These are phyloP conservation scores for Hippocampus comes DNA, from an alignment of 2,113 vertebrate genomes.

Conservation along the genomic window DNA sequence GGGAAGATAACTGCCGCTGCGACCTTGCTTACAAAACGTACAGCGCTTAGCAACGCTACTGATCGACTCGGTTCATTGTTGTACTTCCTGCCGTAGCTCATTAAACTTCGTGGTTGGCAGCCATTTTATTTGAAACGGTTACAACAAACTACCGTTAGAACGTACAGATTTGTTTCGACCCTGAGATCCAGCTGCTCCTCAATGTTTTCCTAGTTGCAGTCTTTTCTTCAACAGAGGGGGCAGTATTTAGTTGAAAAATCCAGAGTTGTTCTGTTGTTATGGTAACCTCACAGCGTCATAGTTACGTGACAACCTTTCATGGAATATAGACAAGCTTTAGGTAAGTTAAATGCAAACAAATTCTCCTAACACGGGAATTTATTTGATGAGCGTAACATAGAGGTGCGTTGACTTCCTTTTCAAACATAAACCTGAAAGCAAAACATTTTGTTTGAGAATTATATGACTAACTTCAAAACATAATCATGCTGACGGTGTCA, in stretches of 20 bases:
- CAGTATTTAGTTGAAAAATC: background rate
- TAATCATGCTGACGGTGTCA: background rate
- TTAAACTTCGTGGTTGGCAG: too few relatives aligned
- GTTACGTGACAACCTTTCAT: background rate
- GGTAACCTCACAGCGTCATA: slow-evolving; percentile 21
- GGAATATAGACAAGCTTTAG: background rate
- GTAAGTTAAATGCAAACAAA: background rate
- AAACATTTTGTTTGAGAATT: background rate
- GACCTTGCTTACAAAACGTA: too few relatives aligned
- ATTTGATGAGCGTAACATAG: background rate
- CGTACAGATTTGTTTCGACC: too few relatives aligned
- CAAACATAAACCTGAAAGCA: slow-evolving; percentile 23
- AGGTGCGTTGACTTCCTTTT: background rate
- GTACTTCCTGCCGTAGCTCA: too few relatives aligned
- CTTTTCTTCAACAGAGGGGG: slow-evolving; percentile 12
- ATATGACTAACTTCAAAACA: background rate
- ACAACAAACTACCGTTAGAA: too few relatives aligned
- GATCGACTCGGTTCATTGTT: too few relatives aligned
- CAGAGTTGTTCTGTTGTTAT: slow-evolving; percentile 21
- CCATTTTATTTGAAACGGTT: too few relatives aligned
- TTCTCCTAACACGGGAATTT: background rate
- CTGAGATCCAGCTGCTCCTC: background rate
- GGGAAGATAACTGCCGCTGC: too few relatives aligned
- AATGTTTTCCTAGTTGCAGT: background rate
- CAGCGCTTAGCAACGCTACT: too few relatives aligned